Conservation (phyloP, 2,888 invertebrate species). For the Pelosia muscerda region DNA sequence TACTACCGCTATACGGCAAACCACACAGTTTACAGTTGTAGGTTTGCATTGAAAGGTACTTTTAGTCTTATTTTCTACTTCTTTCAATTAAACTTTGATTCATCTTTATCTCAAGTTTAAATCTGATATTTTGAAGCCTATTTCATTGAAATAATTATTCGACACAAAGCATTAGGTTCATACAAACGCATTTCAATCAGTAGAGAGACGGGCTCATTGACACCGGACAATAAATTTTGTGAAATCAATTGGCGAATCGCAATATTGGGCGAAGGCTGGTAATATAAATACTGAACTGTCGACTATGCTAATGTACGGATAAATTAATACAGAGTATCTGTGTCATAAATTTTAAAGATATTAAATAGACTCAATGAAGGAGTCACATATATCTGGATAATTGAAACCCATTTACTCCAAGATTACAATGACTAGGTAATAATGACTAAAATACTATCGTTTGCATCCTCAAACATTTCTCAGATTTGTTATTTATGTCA, state of each 20-base stretch:
- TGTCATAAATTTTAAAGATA: conserved; percentile 4
- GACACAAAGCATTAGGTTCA: conserved; percentile 42
- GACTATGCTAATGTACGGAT: conserved; percentile 40
- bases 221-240: conserved; percentile 70
- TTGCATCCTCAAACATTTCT: neutral
- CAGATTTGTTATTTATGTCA: neutral
- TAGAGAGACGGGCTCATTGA: conserved; percentile 68
- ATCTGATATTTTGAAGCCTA: conserved; percentile 24
- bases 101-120: conserved; percentile 16
- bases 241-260: conserved; percentile 72
- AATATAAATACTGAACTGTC: conserved; percentile 44
- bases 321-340: conserved; percentile 16
- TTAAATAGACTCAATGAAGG: neutral
- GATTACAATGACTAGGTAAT: neutral
- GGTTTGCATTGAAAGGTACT: neutral
- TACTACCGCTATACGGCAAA: conserved; percentile 7
- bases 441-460: neutral
- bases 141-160: conserved; percentile 39
- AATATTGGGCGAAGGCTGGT: conserved; percentile 51
- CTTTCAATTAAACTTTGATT: conserved; percentile 14
- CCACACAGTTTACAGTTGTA: conserved; percentile 35
- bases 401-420: neutral
- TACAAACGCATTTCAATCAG: conserved; percentile 70
- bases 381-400: neutral
- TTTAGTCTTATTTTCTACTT: neutral